Evolutionary conservation across 2,888 invertebrate species (phyloP).

Genomic region (Mesopsocus fuscifrons): DNA sequence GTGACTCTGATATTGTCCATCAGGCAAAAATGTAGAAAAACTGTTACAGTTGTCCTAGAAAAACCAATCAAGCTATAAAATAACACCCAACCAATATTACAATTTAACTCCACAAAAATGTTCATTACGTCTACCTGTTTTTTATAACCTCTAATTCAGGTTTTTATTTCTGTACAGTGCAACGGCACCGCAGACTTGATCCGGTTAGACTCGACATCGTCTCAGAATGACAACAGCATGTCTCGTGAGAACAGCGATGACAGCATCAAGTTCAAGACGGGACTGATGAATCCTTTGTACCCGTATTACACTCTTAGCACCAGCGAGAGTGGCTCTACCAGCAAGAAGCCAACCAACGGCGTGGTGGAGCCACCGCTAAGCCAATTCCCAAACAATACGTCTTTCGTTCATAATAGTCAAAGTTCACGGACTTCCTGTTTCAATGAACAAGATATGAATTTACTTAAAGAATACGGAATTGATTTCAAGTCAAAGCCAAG

Average conservation of each 20-base stretch:
- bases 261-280: slow-evolving; percentile 26
- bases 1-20: too few species aligned
- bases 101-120: too few species aligned
- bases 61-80: too few species aligned
- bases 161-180: too few species aligned
- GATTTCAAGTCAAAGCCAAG: slow-evolving; percentile 34
- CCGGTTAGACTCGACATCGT: slow-evolving; percentile 36
- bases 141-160: too few species aligned
- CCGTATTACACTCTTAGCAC: slow-evolving; percentile 23
- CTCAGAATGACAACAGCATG: slow-evolving; percentile 9
- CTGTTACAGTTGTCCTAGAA: too few species aligned
- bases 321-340: slow-evolving; percentile 10
- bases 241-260: slow-evolving; percentile 11
- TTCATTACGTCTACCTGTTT: too few species aligned
- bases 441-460: slow-evolving; percentile 37
- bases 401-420: slow-evolving; percentile 23
- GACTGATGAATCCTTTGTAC: slow-evolving; percentile 31
- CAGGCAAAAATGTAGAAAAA: too few species aligned
- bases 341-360: slow-evolving; percentile 6
- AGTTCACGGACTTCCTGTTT: slow-evolving; percentile 28
- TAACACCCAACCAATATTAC: too few species aligned
- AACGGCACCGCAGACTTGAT: slow-evolving; percentile 35
- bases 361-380: slow-evolving; percentile 13
- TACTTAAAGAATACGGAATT: slow-evolving; percentile 53
- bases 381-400: slow-evolving; percentile 25